Base-by-base conservation (phyloP, 2,797 vertebrate genomes). In the Sebastes melanostomus region DNA sequence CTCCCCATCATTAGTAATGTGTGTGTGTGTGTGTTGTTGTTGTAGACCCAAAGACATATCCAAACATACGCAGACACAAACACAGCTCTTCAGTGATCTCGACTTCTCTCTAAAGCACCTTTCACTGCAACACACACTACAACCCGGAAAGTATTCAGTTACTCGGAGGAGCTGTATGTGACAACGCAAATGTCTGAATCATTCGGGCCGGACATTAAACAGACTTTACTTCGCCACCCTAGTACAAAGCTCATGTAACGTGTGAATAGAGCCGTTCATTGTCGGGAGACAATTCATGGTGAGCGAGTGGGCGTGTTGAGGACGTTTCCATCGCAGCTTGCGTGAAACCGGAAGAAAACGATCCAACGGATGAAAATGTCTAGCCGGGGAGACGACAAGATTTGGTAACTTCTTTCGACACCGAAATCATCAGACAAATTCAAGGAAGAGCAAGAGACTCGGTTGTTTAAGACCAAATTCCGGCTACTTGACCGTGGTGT, bases 401-500 rank as follows among this genome's bases (percentile, higher is more conserved):
- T 42, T 42, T 42, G 38, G 38, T 1, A 42, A 42, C 14, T 42
- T 42, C 36, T 38, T 0, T 36, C 34, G 56, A 29, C 6, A 0
- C 25, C 25, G 2, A 59, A 29, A 59, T 29, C 4, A 4, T 29
- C 25, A 59, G 14, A 59, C 4, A 59, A 59, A 14, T 59, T 29
- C 25, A 59, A 59, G 56, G 14, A 18, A 59, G 2, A 8, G 25
- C 56, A 59, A 29, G 25, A 59, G 6, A 59, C 8, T 59, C 4
- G 7, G 25, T 59, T 18, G 25, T 59, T 59, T 27, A 29, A 1
- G 7, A 59, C 3, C 13, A 29, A 56, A 24, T 13, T 24, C 55
- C 6, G 6, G 24, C 24, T 27, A 58, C 12, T 8, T 52, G 50
- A 52, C 50, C 50, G 0, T 0, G 20, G 50, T 52, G 13, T 8